Evolutionary conservation across 2,113 vertebrate genomes (phyloP), one percentile per base, ranked within the genome.

Genomic region (Gavialis gangeticus): DNA sequence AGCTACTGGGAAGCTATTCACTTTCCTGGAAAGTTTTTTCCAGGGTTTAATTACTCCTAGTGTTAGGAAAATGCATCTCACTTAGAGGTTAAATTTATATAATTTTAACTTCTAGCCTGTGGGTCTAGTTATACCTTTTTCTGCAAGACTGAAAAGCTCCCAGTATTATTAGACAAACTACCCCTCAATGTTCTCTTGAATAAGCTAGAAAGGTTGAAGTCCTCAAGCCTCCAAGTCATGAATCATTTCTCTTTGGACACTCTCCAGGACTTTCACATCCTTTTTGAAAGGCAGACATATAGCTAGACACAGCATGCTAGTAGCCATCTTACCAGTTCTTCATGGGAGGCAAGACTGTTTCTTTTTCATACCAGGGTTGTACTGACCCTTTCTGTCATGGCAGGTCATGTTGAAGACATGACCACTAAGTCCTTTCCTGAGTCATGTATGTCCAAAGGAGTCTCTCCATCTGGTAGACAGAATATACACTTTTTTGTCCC

Each of bases 21-120:
- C 5, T 79, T 6, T 15, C 8, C 3, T 15, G 91, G 67, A 54
- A 2, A 67, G 0, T 0, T 75, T 46, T 63, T 63, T 81, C 3
- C 14, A 67, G 59, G 0, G 24, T 79, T 83, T 73, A 60, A 62
- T 78, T 90, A 0, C 79, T 9, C 19, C 63, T 22, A 12, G 11
- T 64, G 14, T 4, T 7, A 62, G 34, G 69, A 75, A 94, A 64
- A 8, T 67, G 4, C 19, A 55, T n/a, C 1, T 2, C 58, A 24
- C 75, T 79, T 88, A 25, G 82, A 57, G 11, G 87, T 73, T 19
- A 64, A 59, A 0, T 81, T 93, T 84, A 15, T 58, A 28, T 66
- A 27, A 10, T 27, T 59, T 81, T 13, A 83, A 11, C 7, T 83
- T 1, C 71, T 11, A 76, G 71, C 5, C 83, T 75, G 5, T 1